Base-by-base conservation (phyloP, 2,113 vertebrate species). In the Amphiprion percula region DNA sequence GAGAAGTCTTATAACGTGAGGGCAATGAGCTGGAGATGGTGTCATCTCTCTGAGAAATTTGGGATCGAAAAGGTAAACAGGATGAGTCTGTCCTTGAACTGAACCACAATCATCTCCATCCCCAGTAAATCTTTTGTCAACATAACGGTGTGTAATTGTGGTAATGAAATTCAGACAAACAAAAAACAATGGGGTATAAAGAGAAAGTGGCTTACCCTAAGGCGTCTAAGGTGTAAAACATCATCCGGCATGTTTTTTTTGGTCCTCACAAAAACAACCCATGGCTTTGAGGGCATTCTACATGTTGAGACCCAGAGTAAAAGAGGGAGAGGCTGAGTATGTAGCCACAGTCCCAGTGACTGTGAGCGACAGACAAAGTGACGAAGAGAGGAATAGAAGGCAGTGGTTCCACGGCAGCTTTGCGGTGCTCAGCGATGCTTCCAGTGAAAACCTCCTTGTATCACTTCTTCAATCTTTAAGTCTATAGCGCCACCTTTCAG, bases 181-280 rank as follows among this genome's bases (percentile, higher is more conserved):
- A 7, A 68, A 24, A 37, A 58, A 58, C 7, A 9, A 60, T 5
- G 0, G 10, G 16, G 10, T 47, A 44, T 44, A 58, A 72, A 52
- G 30, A 46, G 66, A 49, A 46, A 77, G 63, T 77, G 85, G 15
- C 94, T 97, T 97, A 96, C 95, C 96, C 93, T 95, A 88, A 91
- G 93, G 94, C 93, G 85, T 94, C 91, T 95, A 79, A 95, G 92
- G 94, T 94, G 92, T 90, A 93, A 91, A 88, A 91, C 94, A 93
- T 95, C 92, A 95, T 95, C 94, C 92, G 84, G 90, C 95, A 96
- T 96, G 92, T 95, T 96, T 92, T 93, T 94, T 92, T 68, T 37
- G 74, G 90, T 96, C 68, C 86, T 92, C 78, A 77, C 71, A 79
- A 69, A 64, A 86, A 89, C 74, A 60, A 26, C 26, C 61, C 90